Percentiles rank a stretch among this genome's conserved stretches.
Conservation (phyloP, 1,140 invertebrate species). For the Lutraria rhynchaena region DNA sequence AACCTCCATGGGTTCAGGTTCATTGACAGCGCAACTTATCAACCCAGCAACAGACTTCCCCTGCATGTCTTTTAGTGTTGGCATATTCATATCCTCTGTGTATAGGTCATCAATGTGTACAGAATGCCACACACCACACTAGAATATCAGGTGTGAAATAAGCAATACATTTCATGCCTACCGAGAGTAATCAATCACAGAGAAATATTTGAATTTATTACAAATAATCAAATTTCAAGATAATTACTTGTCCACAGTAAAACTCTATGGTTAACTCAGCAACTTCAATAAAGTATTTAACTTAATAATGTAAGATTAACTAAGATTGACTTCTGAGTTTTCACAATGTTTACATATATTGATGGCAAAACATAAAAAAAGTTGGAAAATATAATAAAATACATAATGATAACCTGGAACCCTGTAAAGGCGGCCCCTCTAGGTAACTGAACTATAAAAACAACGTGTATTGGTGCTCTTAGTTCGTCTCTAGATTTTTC, state of each 20-base stretch:
- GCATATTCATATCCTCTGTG: slow-evolving; percentile 47
- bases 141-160: neutral
- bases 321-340: neutral
- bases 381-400: too few relatives aligned
- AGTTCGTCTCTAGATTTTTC: slow-evolving; percentile 60
- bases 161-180: neutral
- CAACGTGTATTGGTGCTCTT: slow-evolving; percentile 52
- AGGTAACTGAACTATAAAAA: slow-evolving; percentile 75
- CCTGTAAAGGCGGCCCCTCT: slow-evolving; percentile 71
- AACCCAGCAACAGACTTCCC: slow-evolving; percentile 22
- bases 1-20: neutral
- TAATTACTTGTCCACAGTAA: neutral
- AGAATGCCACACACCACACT: slow-evolving; percentile 73
- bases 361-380: neutral
- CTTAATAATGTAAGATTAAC: neutral
- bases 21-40: neutral
- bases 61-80: slow-evolving; percentile 36
- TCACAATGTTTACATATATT: neutral
- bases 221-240: neutral
- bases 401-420: slow-evolving; percentile 77
- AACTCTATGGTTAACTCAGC: neutral
- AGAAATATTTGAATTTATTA: neutral
- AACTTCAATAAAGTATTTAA: neutral
- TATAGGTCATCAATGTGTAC: slow-evolving; percentile 75
- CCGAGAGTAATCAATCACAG: neutral